Evolutionary conservation across 1,140 invertebrate genomes (phyloP).

Genomic region (Thaumatotibia leucotreta): DNA sequence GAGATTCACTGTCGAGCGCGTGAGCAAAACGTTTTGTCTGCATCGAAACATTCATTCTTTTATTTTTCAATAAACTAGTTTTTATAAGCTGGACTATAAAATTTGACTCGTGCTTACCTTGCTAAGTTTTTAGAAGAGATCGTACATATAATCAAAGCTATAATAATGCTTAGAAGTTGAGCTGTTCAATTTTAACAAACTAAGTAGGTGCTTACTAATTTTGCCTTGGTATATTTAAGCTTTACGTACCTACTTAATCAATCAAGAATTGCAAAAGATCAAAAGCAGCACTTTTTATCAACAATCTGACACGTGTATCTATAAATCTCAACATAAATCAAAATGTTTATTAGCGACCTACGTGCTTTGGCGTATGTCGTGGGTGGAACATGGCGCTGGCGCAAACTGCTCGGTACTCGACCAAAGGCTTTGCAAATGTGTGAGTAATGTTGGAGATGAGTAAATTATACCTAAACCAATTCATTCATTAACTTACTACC

Average conservation of each 20-base stretch:
- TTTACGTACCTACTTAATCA: not conserved
- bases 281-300: not conserved
- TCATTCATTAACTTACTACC: too few species aligned
- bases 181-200: too few species aligned
- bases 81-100: too few species aligned
- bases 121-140: too few species aligned
- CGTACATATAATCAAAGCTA: too few species aligned
- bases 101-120: too few species aligned
- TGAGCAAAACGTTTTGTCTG: too few species aligned
- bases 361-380: not conserved
- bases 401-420: not conserved
- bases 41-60: too few species aligned
- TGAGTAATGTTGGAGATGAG: not conserved
- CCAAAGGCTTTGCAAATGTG: not conserved
- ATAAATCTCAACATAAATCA: slow-evolving; percentile 6
- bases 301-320: not conserved
- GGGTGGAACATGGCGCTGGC: not conserved
- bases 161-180: too few species aligned
- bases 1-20: too few species aligned
- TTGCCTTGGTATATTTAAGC: not conserved
- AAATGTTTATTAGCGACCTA: slow-evolving; percentile 7
- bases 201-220: too few species aligned
- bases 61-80: too few species aligned
- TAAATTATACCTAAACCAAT: not conserved
- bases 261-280: not conserved